These are phyloP conservation scores for Sarcophaga rosellei DNA, from an alignment of 2,888 invertebrate genomes.

Conservation along the genomic window DNA sequence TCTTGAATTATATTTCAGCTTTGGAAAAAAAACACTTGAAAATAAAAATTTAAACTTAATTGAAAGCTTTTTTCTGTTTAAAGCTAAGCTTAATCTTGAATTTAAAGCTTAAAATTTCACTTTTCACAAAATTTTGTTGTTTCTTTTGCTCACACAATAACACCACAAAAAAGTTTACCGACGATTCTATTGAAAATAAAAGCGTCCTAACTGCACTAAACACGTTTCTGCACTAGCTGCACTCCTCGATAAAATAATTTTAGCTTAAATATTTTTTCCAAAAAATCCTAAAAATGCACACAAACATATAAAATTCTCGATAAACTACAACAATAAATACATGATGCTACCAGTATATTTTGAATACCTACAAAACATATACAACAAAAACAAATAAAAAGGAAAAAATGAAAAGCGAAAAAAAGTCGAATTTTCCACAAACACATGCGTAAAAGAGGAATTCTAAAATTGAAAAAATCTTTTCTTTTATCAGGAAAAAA, in stretches of 20 bases:
- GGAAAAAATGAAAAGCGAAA: slow-evolving; percentile 59
- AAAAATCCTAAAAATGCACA: slow-evolving; percentile 47
- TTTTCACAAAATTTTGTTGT: slow-evolving; percentile 15
- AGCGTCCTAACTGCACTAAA: slow-evolving; percentile 77
- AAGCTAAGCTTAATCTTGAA: slow-evolving; percentile 27
- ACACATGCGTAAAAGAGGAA: slow-evolving; percentile 6
- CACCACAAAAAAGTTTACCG: slow-evolving; percentile 46
- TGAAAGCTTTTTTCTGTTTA: not conserved
- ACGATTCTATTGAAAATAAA: slow-evolving; percentile 44
- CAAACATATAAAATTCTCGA: slow-evolving; percentile 48
- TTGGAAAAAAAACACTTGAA: no score
- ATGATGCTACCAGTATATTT: slow-evolving; percentile 47
- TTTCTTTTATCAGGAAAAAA: not conserved
- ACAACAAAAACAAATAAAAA: not conserved
- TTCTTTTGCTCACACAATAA: not conserved
- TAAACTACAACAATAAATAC: slow-evolving; percentile 14
- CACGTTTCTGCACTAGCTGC: slow-evolving; percentile 76
- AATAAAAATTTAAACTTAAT: no score
- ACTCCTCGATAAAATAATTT: slow-evolving; percentile 62
- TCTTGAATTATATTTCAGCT: no score
- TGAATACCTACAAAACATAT: not conserved
- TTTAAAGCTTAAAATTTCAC: slow-evolving; percentile 14
- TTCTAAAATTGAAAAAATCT: not conserved
- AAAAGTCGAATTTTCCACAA: slow-evolving; percentile 57
- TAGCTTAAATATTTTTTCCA: slow-evolving; percentile 67